Conservation (phyloP, 2,888 invertebrate genomes). For the Drosophila monieri region DNA sequence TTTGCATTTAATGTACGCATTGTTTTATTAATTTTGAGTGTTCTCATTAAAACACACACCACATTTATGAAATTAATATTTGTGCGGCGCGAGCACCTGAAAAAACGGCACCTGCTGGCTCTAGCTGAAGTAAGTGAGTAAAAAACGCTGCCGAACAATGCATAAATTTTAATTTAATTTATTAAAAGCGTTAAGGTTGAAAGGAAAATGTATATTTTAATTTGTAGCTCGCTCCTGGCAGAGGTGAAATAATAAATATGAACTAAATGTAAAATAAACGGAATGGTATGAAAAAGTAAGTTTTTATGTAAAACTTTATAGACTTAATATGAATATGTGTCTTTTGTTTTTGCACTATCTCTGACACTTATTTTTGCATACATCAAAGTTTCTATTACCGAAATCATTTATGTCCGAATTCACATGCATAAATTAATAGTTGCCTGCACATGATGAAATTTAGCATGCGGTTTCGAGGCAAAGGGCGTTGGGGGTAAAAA, state of each 20-base stretch:
- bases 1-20: slow-evolving; percentile 76
- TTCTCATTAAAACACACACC: slow-evolving; percentile 67
- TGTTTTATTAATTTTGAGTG: slow-evolving; percentile 80
- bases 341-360: neutral
- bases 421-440: slow-evolving; percentile 33
- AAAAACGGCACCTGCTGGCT: slow-evolving; percentile 17
- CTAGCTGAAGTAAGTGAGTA: neutral
- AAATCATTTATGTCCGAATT: slow-evolving; percentile 28
- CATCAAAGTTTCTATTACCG: slow-evolving; percentile 17
- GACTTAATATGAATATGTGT: neutral
- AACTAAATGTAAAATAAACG: slow-evolving; percentile 14
- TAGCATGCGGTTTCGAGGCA: slow-evolving; percentile 6
- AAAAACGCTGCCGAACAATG: neutral
- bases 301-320: neutral
- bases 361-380: neutral
- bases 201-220: slow-evolving; percentile 8
- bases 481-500: slow-evolving; percentile 4
- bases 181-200: slow-evolving; percentile 14
- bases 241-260: neutral
- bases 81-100: slow-evolving; percentile 4
- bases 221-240: neutral
- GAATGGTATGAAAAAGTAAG: neutral
- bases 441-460: slow-evolving; percentile 27
- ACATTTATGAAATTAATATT: slow-evolving; percentile 53
- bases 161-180: slow-evolving; percentile 31